Percentiles rank a stretch among this genome's conserved stretches.
Conservation (phyloP, 2,888 invertebrate genomes). For the Synergus gifuensis region DNA sequence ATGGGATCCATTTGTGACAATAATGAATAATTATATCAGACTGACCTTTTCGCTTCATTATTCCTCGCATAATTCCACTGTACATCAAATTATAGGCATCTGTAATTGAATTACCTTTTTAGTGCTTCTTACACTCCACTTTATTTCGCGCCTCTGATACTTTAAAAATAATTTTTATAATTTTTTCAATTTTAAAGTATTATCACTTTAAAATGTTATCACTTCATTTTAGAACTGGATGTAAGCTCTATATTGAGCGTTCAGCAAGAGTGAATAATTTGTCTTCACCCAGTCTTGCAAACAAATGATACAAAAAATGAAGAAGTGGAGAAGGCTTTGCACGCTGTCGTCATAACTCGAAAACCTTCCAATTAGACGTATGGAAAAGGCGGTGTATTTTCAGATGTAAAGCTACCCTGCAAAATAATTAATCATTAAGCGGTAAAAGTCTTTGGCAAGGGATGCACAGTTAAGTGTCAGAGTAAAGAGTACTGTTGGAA, state of each 20-base stretch:
- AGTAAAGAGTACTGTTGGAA: slow-evolving; percentile 50
- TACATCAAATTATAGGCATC: not conserved
- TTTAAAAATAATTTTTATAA: not conserved
- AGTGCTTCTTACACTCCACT: not conserved
- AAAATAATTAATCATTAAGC: slow-evolving; percentile 67
- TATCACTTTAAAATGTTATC: not conserved
- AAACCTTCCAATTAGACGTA: slow-evolving; percentile 44
- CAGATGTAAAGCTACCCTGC: slow-evolving; percentile 55
- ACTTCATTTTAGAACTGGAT: not conserved
- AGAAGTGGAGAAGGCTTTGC: slow-evolving; percentile 7
- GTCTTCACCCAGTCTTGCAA: slow-evolving; percentile 13
- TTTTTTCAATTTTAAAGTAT: not conserved
- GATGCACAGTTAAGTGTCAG: slow-evolving; percentile 57
- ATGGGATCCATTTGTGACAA: not conserved
- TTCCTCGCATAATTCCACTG: not conserved
- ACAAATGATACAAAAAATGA: slow-evolving; percentile 13
- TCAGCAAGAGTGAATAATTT: slow-evolving; percentile 8
- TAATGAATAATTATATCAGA: not conserved
- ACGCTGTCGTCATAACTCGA: slow-evolving; percentile 19
- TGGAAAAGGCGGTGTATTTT: slow-evolving; percentile 58
- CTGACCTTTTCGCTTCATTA: not conserved
- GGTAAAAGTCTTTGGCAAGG: slow-evolving; percentile 57
- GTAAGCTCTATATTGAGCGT: not conserved
- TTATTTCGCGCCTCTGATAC: not conserved
- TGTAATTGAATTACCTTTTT: not conserved